A percentile compares a stretch with the other conserved stretches of the same genome.
These are phyloP conservation scores for Machaerirhynchus nigripectus DNA, from an alignment of 2,113 vertebrate species.

Conservation along the genomic window DNA sequence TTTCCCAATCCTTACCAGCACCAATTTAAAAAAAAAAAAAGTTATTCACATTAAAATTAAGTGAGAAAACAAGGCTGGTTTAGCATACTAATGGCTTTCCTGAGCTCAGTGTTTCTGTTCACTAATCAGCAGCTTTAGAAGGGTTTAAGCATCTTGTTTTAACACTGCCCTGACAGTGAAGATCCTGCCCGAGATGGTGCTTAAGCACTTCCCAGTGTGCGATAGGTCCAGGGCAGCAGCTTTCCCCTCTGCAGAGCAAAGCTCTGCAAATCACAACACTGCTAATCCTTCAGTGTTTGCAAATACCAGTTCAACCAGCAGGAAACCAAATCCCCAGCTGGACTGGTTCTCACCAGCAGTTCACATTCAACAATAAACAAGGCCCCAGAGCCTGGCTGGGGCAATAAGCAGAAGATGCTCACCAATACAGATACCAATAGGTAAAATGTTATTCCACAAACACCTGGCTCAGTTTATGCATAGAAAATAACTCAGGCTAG, in stretches of 20 bases:
- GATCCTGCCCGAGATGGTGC: neutral
- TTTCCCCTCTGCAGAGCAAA: neutral
- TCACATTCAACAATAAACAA: neutral
- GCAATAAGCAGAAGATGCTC: neutral
- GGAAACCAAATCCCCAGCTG: neutral
- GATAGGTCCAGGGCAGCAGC: neutral
- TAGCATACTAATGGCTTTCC: constrained; percentile 10
- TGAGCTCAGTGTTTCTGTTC: constrained; percentile 19
- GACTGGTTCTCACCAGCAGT: neutral
- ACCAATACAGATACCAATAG: neutral
- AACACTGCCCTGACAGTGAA: neutral
- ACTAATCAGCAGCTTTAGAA: neutral
- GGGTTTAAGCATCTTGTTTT: constrained; percentile 30
- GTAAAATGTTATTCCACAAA: neutral
- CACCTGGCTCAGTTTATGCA: neutral
- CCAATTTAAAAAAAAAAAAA: neutral
- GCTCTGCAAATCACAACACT: neutral
- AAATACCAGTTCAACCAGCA: neutral
- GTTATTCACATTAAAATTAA: constrained; percentile 40
- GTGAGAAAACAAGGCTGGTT: neutral
- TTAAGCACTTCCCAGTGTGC: neutral
- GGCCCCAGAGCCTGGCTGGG: neutral
- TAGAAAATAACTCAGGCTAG: neutral
- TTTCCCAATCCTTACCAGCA: neutral
- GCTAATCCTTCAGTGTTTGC: neutral